Base-by-base conservation (phyloP, 2,113 vertebrate genomes). In the Phylloscopus whistleri region DNA sequence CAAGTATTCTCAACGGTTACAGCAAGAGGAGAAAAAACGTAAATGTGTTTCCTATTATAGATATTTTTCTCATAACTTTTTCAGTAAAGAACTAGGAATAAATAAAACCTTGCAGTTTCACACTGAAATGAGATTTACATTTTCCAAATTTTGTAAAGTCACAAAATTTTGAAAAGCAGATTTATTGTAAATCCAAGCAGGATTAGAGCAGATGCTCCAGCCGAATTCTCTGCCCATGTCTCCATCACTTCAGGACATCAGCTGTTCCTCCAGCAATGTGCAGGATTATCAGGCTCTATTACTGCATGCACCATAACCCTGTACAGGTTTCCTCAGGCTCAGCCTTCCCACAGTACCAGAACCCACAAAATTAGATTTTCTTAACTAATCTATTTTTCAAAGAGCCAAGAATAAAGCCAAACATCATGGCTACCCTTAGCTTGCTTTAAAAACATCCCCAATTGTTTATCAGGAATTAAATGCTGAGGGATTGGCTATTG, bases 401-500 rank as follows among this genome's bases (percentile, higher is more conserved):
- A 91, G 49, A 33, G 5, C 6, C 41, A 86, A 28, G 28, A 89
- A 89, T 14, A 56, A 37, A 80, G 53, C 4, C 26, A 92, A 55
- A 53, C 10, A n/a, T 68, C 27, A 19, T 6, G 13, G 48, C 69
- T 53, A 60, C 9, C 53, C 74, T 15, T 27, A 66, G 35, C 78
- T 64, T 3, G 76, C 16, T 87, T 73, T 24, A 33, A 31, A 78
- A 64, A 48, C 24, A 58, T 2, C 3, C 2, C 35, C 13, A 60
- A 3, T 6, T 21, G 1, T 69, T 80, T 30, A 39, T n/a, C 15
- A 28, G 73, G 13, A 87, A 77, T 82, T 56, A 72, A 87, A 68
- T 26, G 24, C 35, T 8, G 4, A 60, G 28, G 22, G 46, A 12
- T 49, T 19, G 35, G 37, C 28, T 49, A 9, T 7, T 0, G 0